phyloP scores from a whole-genome alignment of 2,113 vertebrate species.

The Origma solitaria region DNA sequence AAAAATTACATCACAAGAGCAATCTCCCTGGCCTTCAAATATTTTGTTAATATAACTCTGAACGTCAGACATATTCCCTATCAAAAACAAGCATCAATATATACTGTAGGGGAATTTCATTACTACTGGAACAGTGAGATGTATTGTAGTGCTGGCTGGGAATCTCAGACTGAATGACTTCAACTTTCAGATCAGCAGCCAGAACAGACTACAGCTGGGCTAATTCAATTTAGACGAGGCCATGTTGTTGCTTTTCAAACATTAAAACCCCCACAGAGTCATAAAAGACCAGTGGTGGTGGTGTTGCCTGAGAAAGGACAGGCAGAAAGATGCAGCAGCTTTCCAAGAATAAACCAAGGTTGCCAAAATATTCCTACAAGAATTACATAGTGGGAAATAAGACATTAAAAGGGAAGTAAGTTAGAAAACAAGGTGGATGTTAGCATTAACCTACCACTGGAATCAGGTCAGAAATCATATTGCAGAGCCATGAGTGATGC shows the following conservation, averaged over 20 bases:
- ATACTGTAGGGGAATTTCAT: constrained; percentile 29
- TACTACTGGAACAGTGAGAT: not conserved
- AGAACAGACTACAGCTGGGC: constrained; percentile 24
- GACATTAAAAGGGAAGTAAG: not conserved
- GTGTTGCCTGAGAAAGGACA: not conserved
- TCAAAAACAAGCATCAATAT: constrained; percentile 35
- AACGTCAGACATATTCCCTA: constrained; percentile 37
- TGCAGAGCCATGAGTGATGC: not conserved
- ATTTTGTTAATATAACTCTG: constrained; percentile 20
- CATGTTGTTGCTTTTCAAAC: not conserved
- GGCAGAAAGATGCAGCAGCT: not conserved
- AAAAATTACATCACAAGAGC: constrained; percentile 10
- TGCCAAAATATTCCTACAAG: not conserved
- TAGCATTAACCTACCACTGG: not conserved
- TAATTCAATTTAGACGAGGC: constrained; percentile 2
- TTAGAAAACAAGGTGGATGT: not conserved
- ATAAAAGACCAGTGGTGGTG: not conserved
- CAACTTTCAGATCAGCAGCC: constrained; percentile 23
- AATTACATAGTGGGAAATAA: not conserved
- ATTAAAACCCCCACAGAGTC: not conserved
- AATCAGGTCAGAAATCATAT: not conserved
- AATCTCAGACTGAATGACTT: constrained; percentile 4
- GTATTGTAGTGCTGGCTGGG: not conserved
- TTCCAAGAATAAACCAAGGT: not conserved
- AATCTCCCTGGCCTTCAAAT: constrained; percentile 21